These are phyloP conservation scores for Lithosia quadra DNA, from an alignment of 2,888 invertebrate genomes.

Conservation along the genomic window DNA sequence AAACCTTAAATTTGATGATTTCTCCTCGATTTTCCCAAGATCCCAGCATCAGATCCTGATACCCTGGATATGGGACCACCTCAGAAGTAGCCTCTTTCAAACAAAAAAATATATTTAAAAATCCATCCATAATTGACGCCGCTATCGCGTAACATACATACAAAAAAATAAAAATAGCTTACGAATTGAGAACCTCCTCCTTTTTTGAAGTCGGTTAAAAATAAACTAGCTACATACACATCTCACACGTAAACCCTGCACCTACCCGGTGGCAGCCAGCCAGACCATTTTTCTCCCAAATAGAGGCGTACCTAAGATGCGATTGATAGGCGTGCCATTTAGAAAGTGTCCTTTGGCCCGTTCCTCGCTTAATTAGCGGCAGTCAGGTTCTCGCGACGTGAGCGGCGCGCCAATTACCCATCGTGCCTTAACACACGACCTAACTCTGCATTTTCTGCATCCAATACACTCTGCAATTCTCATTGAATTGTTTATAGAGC, in stretches of 20 bases:
- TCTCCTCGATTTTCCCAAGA: too few relatives aligned
- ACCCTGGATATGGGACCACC: too few relatives aligned
- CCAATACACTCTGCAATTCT: constrained; percentile 15
- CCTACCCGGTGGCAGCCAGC: constrained; percentile 31
- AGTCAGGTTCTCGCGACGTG: constrained; percentile 50
- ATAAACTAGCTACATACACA: background rate
- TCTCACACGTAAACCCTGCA: background rate
- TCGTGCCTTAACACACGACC: constrained; percentile 19
- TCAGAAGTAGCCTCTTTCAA: too few relatives aligned
- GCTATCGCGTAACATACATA: too few relatives aligned
- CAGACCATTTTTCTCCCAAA: constrained; percentile 55
- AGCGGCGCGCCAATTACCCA: constrained; percentile 42
- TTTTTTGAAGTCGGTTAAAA: too few relatives aligned
- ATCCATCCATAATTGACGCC: too few relatives aligned
- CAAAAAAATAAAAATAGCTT: too few relatives aligned
- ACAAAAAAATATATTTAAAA: too few relatives aligned
- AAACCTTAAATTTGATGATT: too few relatives aligned
- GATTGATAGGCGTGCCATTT: constrained; percentile 61
- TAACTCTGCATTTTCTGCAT: constrained; percentile 16
- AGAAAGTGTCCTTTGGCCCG: constrained; percentile 52
- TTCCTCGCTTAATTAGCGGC: constrained; percentile 53
- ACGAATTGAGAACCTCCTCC: too few relatives aligned
- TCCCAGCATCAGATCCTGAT: too few relatives aligned
- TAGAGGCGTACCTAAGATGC: constrained; percentile 59
- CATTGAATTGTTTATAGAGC: background rate